These are phyloP conservation scores for Olivierus martensii DNA, from an alignment of 1,140 invertebrate genomes.

Conservation along the genomic window DNA sequence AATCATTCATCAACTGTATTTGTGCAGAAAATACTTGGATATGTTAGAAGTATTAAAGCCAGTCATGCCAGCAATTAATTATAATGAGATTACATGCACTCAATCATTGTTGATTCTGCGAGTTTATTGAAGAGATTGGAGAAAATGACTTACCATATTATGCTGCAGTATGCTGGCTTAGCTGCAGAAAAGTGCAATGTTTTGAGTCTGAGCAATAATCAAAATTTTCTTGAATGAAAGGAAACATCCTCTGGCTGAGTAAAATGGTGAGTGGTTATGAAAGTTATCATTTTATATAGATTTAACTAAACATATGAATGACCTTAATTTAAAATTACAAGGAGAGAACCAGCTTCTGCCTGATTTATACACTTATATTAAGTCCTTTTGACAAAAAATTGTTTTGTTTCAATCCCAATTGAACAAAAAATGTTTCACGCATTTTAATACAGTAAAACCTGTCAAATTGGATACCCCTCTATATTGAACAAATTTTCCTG, in stretches of 20 bases:
- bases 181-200: slow-evolving; percentile 20
- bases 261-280: neutral
- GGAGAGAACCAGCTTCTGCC: neutral
- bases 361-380: slow-evolving; percentile 4
- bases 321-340: neutral
- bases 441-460: neutral
- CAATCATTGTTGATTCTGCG: slow-evolving; percentile 24
- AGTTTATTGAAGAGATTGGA: slow-evolving; percentile 24
- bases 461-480: too few relatives aligned
- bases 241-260: neutral
- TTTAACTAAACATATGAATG: neutral
- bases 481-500: too few relatives aligned
- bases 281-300: neutral
- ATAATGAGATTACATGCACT: slow-evolving; percentile 24
- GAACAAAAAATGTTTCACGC: neutral
- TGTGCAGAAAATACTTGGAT: slow-evolving; percentile 21
- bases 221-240: neutral
- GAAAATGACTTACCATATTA: slow-evolving; percentile 4
- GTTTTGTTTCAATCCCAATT: too few relatives aligned
- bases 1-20: slow-evolving; percentile 25
- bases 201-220: slow-evolving; percentile 16
- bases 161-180: slow-evolving; percentile 23
- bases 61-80: slow-evolving; percentile 25
- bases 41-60: slow-evolving; percentile 22
- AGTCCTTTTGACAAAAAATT: neutral